Base-by-base conservation (phyloP, 1,140 invertebrate genomes). In the Eumaeus atala region DNA sequence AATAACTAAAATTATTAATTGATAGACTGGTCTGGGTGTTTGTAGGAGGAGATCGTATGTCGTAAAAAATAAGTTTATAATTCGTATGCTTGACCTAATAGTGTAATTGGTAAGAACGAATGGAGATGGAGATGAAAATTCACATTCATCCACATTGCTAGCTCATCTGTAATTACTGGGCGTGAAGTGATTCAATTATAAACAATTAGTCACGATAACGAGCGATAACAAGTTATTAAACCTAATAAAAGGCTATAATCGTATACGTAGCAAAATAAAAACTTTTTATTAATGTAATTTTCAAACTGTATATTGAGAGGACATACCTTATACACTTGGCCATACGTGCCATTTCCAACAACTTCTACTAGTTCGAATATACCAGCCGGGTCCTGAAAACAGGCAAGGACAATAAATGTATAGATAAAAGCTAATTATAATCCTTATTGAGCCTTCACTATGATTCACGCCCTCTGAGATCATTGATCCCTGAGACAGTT, bases 311-410 rank as follows among this genome's bases (percentile, higher is more conserved):
- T 28, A 28, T 3, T 28, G 21, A 28, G 21, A 16, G 9, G 9
- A 88, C 90, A 91, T 91, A 97, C 96, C 93, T 99, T 99, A 79
- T 99, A 99, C 54, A 99, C 98, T 92, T 99, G 98, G 64, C 98
- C 98, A 90, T 99, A 99, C 17, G 98, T 99, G 79, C 98, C 98
- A 97, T 99, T 99, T 84, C 98, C 98, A 56, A 99, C 98, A 44
- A 99, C 98, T 93, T 99, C 98, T 81, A 99, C 99, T 54, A 99
- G 90, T 85, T 99, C 98, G 90, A 99, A 99, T 79, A 99, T 99
- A 67, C 98, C 98, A 87, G 97, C 97, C 67, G 98, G 98, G 90
- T 99, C 98, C 97, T 99, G 89, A 71, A 90, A 90, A 59, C 58
- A 71, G 56, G 54, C 56, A 68, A 60, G n/a, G 44, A 59, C 52